Evolutionary conservation across 2,797 vertebrate species (phyloP).

Genomic region (Myripristis murdjan): DNA sequence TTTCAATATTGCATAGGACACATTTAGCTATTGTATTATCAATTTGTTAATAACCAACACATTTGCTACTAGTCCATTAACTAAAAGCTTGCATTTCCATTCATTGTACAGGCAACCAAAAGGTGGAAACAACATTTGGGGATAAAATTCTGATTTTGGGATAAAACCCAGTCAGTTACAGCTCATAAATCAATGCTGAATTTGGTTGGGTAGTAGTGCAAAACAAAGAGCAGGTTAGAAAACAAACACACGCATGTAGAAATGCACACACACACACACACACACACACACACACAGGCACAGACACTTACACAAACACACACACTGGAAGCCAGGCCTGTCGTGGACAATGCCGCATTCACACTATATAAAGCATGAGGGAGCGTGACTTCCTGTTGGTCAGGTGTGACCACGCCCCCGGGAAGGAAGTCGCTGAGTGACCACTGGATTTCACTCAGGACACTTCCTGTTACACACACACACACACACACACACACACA

Average conservation of each 20-base stretch:
- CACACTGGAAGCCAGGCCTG: neutral
- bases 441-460: neutral
- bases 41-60: no score
- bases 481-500: neutral
- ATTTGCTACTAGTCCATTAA: no score
- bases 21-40: no score
- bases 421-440: slow-evolving; percentile 54
- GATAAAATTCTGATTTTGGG: no score
- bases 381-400: slow-evolving; percentile 29
- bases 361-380: neutral
- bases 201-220: no score
- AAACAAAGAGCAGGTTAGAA: neutral
- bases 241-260: slow-evolving; percentile 13
- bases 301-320: slow-evolving; percentile 8
- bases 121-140: no score
- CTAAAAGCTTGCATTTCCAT: no score
- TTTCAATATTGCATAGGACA: no score
- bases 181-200: no score
- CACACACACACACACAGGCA: neutral
- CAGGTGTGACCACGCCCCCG: slow-evolving; percentile 29
- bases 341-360: slow-evolving; percentile 20
- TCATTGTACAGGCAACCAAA: no score
- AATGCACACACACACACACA: slow-evolving; percentile 15
- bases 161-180: no score
- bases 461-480: slow-evolving; percentile 36